Evolutionary conservation across 2,113 vertebrate genomes (phyloP).

Genomic region (Oxygymnocypris stewartii): DNA sequence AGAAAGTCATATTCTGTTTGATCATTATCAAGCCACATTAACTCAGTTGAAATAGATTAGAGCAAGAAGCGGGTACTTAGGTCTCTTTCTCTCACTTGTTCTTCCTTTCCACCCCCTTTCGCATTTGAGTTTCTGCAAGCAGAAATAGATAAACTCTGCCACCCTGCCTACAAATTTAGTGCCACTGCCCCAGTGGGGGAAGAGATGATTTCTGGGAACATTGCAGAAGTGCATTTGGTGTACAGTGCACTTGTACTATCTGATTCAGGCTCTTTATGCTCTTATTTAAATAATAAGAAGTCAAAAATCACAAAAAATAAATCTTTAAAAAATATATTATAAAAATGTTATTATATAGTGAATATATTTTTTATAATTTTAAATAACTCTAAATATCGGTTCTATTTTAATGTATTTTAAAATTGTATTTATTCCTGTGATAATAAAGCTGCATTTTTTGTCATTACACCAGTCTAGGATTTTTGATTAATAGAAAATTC

Average conservation of each 20-base stretch:
- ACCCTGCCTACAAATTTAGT: constrained; percentile 45
- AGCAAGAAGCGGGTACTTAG: constrained; percentile 10
- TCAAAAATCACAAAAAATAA: too few relatives aligned
- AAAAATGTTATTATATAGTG: too few relatives aligned
- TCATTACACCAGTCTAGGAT: too few relatives aligned
- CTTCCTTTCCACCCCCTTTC: constrained; percentile 16
- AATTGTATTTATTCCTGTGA: too few relatives aligned
- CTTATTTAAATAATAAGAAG: too few relatives aligned
- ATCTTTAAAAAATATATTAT: too few relatives aligned
- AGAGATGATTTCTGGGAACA: constrained; percentile 36
- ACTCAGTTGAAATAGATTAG: constrained; percentile 44
- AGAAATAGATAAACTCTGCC: constrained; percentile 42
- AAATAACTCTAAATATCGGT: too few relatives aligned
- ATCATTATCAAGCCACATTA: constrained; percentile 49
- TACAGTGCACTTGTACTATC: constrained; percentile 8
- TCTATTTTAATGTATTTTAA: too few relatives aligned
- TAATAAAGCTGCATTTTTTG: too few relatives aligned
- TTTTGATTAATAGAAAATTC: too few relatives aligned
- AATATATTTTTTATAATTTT: too few relatives aligned
- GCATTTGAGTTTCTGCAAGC: constrained; percentile 36
- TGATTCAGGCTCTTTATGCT: background rate
- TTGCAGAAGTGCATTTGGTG: constrained; percentile 32
- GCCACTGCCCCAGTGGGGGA: constrained; percentile 31
- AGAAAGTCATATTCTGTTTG: constrained; percentile 46
- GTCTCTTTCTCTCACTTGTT: constrained; percentile 16